Evolutionary conservation across 2,888 invertebrate genomes (phyloP), one percentile per base, ranked within the genome.

Genomic region (Amblyjoppa proteus): DNA sequence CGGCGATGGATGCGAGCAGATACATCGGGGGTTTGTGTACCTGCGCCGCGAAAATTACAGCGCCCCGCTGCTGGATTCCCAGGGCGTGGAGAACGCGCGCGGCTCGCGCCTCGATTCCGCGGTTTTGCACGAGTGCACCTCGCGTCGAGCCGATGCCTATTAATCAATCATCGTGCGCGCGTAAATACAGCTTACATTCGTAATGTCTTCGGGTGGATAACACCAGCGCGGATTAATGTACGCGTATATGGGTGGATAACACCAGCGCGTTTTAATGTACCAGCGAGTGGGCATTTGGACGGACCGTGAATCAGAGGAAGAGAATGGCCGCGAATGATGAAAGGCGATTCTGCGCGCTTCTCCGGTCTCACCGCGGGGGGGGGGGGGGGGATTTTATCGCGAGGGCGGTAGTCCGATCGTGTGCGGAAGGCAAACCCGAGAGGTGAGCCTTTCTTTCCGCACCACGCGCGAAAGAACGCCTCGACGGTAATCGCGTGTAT

Each of bases 241-340:
- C 20, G 20, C 20, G 20, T 20, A 20, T 20, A 20, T 20, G 69
- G 41, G 51, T 13, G 20, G 13, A 75, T 49, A 76, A 11, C 51
- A 13, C 34, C 31, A 16, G 4, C 31, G n/a, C n/a, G 64, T 6
- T 31, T 31, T 31, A 16, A 13, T 34, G 16, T 56, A 31, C 28
- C 25, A 7, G 28, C 9, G 28, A 56, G 68, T 56, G 64, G 56
- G 34, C 16, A 45, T 68, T 68, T 51, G 16, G 58, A 83, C 77
- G 76, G 45, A 77, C 25, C 80, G 69, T 80, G 85, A 85, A 83
- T 85, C 85, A 83, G 75, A 83, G 77, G 56, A 83, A 81, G 85
- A 86, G 85, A 86, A 86, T 86, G 83, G 83, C 74, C 74, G 80
- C 83, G 81, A 83, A 86, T 86, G 83, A 86, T 86, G 85, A 86